A percentile compares a stretch with the other conserved stretches of the same genome.
phyloP scores from a whole-genome alignment of 2,888 invertebrate species.

The Himalopsyche anomala region DNA sequence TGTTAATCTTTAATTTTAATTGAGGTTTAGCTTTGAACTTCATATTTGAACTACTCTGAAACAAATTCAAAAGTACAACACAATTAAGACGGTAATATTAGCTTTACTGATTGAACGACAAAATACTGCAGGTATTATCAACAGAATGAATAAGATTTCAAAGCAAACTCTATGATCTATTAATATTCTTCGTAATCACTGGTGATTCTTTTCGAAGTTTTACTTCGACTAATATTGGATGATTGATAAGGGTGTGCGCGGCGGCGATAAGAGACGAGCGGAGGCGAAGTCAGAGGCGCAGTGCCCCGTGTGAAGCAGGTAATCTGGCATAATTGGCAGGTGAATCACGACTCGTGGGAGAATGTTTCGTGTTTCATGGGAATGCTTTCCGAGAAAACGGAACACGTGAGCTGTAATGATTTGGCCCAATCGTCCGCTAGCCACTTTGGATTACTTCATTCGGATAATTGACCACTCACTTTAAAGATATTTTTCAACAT shows the following conservation, averaged over 20 bases:
- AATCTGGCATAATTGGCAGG: slow-evolving; percentile 23
- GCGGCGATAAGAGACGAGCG: neutral
- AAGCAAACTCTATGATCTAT: too few relatives aligned
- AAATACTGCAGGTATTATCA: too few relatives aligned
- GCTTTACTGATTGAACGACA: too few relatives aligned
- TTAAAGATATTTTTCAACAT: slow-evolving; percentile 4
- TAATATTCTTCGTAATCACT: too few relatives aligned
- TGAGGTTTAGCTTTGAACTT: too few relatives aligned
- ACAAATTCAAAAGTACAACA: too few relatives aligned
- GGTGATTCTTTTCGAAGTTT: neutral
- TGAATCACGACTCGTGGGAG: slow-evolving; percentile 40
- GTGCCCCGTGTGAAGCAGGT: slow-evolving; percentile 22
- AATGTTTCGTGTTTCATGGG: neutral
- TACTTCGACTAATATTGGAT: neutral
- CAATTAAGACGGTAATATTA: too few relatives aligned
- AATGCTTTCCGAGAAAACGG: slow-evolving; percentile 22
- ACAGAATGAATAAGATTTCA: too few relatives aligned
- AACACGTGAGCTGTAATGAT: neutral
- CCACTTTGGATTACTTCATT: slow-evolving; percentile 42
- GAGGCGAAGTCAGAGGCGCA: neutral
- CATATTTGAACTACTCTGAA: too few relatives aligned
- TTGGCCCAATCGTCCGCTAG: slow-evolving; percentile 14
- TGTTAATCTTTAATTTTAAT: too few relatives aligned
- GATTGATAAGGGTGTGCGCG: neutral
- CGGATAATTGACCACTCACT: slow-evolving; percentile 37